Conservation (phyloP, 2,113 vertebrate genomes). For the Nibea coibor region DNA sequence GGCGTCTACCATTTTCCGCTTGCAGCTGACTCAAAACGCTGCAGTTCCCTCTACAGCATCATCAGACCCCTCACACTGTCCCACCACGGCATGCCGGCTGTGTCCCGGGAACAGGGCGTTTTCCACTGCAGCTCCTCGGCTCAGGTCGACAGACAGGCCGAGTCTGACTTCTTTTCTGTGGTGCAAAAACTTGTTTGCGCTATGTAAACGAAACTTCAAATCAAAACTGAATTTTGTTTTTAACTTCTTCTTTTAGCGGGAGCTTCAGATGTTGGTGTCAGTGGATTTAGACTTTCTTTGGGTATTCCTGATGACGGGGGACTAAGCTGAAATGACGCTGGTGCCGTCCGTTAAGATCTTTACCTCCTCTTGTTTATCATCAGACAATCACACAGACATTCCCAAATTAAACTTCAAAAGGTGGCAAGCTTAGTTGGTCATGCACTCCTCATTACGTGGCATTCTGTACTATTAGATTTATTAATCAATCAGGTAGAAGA, state of each 20-base stretch:
- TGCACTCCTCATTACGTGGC: conserved; percentile 45
- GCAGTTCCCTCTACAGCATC: no score
- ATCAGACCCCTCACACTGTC: no score
- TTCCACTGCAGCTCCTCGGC: no score
- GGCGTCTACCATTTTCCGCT: no score
- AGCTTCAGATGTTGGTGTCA: neutral
- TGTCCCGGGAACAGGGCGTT: no score
- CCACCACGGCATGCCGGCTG: no score
- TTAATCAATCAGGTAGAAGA: conserved; percentile 24
- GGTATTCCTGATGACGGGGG: neutral
- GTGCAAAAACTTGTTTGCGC: no score
- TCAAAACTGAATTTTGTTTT: no score
- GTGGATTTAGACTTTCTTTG: neutral
- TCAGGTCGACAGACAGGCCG: no score
- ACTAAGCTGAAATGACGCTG: conserved; percentile 27
- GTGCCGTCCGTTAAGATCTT: conserved; percentile 32
- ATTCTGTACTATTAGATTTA: conserved; percentile 57
- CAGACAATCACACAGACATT: conserved; percentile 41
- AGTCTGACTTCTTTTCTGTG: no score
- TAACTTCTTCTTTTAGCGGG: neutral
- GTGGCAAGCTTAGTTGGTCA: conserved; percentile 24
- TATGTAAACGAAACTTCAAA: no score
- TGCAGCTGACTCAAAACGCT: no score
- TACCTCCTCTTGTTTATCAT: conserved; percentile 18
- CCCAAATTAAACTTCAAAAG: conserved; percentile 31